phyloP scores from a whole-genome alignment of 2,888 invertebrate genomes.

The Steinernema carpocapsae region DNA sequence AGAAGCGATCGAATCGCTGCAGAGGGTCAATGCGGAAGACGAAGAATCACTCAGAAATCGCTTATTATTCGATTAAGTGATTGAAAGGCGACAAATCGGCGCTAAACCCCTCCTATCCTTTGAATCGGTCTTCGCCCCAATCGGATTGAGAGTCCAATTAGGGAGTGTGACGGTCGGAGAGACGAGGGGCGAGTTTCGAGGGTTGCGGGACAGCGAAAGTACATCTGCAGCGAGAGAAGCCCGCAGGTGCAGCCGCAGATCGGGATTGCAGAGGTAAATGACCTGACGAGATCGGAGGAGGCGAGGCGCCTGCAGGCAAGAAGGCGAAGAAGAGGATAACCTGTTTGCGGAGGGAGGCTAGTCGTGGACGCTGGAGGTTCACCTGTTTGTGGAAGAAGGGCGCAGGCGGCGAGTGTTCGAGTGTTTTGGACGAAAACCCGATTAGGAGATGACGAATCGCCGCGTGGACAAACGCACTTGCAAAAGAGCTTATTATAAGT shows the following conservation, averaged over 20 bases:
- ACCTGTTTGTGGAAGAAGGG: not conserved
- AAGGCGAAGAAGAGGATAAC: not conserved
- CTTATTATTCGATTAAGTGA: not conserved
- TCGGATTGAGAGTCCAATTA: not conserved
- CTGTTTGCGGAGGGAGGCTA: conserved; percentile 21
- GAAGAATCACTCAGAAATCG: too few species aligned
- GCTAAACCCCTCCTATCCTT: not conserved
- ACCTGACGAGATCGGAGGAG: conserved; percentile 14
- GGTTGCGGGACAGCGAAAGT: conserved; percentile 14
- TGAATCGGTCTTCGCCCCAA: not conserved
- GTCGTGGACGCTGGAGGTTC: not conserved
- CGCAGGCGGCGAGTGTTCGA: not conserved
- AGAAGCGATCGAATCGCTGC: too few species aligned
- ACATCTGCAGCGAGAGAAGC: conserved; percentile 6
- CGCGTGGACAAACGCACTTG: not conserved
- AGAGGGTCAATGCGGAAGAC: too few species aligned
- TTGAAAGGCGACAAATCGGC: not conserved
- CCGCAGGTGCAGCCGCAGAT: not conserved
- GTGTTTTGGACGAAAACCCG: conserved; percentile 8
- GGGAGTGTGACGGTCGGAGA: not conserved
- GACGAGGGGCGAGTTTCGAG: not conserved
- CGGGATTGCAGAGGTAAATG: conserved; percentile 26
- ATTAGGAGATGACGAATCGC: not conserved
- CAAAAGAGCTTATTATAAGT: not conserved
- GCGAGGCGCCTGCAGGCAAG: conserved; percentile 3